phyloP scores from a whole-genome alignment of 2,888 invertebrate species.

The Eupithecia pulchellata region DNA sequence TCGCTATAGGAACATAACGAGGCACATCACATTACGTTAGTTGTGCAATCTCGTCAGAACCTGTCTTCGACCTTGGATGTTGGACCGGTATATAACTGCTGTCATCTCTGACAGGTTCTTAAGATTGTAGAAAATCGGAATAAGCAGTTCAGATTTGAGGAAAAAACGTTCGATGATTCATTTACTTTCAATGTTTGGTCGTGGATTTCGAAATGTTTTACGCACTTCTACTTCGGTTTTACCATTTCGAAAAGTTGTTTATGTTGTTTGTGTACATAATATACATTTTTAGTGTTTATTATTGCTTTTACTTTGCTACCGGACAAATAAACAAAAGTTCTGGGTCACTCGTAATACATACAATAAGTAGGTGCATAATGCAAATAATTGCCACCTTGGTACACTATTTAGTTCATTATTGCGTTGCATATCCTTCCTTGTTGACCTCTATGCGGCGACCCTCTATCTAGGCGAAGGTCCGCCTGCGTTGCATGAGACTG shows the following conservation, averaged over 20 bases:
- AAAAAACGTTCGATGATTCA: slow-evolving; percentile 4
- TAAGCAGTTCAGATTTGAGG: background rate
- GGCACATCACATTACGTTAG: slow-evolving; percentile 36
- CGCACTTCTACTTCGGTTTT: background rate
- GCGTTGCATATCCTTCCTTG: background rate
- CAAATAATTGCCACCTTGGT: background rate
- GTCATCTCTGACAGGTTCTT: slow-evolving; percentile 7
- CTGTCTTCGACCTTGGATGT: slow-evolving; percentile 74
- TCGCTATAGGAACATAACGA: slow-evolving; percentile 33
- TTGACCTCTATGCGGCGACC: too few relatives aligned
- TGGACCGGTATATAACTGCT: slow-evolving; percentile 54
- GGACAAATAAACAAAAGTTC: background rate
- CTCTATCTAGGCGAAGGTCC: too few relatives aligned
- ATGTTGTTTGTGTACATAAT: background rate
- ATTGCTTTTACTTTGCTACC: background rate
- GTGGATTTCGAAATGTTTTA: background rate
- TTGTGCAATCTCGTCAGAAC: slow-evolving; percentile 52
- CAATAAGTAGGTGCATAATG: background rate
- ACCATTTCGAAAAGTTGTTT: background rate
- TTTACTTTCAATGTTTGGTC: background rate
- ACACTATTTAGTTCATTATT: background rate
- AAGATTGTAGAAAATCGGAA: slow-evolving; percentile 8
- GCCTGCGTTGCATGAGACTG: too few relatives aligned
- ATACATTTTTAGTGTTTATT: background rate
- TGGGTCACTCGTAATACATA: too few relatives aligned